phyloP scores from a whole-genome alignment of 53 echinoderm and acorn worm species.

The Holothuria leucospilota region DNA sequence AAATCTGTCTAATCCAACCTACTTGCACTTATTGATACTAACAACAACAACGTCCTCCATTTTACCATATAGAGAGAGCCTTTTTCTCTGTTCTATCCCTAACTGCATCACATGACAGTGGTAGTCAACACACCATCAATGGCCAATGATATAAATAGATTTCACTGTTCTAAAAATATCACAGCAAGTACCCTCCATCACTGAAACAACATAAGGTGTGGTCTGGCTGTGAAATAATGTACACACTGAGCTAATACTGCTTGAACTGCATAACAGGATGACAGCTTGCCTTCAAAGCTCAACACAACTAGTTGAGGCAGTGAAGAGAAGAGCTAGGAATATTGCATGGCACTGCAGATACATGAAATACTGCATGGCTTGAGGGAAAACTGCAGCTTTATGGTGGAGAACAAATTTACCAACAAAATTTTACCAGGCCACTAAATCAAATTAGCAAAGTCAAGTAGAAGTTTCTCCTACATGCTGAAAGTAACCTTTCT shows the following conservation, averaged over 20 bases:
- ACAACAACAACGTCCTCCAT: neutral
- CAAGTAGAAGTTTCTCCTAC: no score
- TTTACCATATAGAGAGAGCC: neutral
- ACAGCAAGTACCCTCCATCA: neutral
- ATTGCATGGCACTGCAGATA: neutral
- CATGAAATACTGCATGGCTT: no score
- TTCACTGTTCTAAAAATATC: constrained; percentile 21
- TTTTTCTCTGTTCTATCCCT: neutral
- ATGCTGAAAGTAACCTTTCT: no score
- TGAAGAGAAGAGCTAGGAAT: neutral
- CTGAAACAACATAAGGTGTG: constrained; percentile 22
- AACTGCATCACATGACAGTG: neutral
- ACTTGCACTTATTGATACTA: no score
- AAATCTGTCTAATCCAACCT: no score
- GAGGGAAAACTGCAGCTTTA: no score
- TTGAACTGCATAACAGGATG: neutral
- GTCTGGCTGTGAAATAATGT: constrained; percentile 22
- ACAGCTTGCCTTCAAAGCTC: no score
- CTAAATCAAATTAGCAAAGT: no score
- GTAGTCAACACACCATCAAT: constrained; percentile 17
- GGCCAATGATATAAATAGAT: neutral
- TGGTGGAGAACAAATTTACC: no score
- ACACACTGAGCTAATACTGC: neutral
- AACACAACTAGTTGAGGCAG: no score
- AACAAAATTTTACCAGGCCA: no score